Evolutionary conservation across 2,113 vertebrate species (phyloP).

Genomic region (Gymnorhina tibicen): DNA sequence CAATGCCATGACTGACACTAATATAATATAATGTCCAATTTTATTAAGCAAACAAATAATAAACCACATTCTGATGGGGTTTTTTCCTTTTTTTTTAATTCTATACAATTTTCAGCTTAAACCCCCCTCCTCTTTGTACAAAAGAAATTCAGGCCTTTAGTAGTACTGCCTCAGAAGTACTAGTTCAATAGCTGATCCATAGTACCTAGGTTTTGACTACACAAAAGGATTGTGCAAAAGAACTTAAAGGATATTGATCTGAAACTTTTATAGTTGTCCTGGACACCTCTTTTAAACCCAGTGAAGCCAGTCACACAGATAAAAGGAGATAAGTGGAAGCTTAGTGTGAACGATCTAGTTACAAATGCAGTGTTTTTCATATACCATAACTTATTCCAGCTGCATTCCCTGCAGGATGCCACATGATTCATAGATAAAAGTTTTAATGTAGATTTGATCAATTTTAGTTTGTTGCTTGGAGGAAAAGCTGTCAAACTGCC

Average conservation of each 20-base stretch:
- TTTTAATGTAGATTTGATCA: conserved; percentile 60
- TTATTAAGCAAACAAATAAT: neutral
- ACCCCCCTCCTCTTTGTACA: accelerated
- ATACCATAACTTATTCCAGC: conserved; percentile 14
- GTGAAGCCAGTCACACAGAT: neutral
- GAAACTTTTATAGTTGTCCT: neutral
- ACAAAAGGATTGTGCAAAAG: neutral
- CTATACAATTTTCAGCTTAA: neutral
- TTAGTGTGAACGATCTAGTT: neutral
- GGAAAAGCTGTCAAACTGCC: conserved; percentile 58
- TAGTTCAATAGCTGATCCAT: neutral
- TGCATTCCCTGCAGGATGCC: conserved; percentile 33
- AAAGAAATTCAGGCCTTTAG: neutral
- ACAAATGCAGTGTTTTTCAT: conserved; percentile 2
- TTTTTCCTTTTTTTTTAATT: neutral
- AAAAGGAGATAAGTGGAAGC: neutral
- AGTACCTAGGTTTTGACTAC: neutral
- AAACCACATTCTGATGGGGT: neutral
- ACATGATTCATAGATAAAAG: conserved; percentile 51
- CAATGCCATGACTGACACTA: neutral
- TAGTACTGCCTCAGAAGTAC: neutral
- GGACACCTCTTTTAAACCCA: neutral
- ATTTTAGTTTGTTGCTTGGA: conserved; percentile 58
- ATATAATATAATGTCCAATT: neutral
- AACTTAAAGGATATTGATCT: neutral